These are phyloP conservation scores for Echiichthys vipera DNA, from an alignment of 2,797 vertebrate genomes.

Conservation along the genomic window DNA sequence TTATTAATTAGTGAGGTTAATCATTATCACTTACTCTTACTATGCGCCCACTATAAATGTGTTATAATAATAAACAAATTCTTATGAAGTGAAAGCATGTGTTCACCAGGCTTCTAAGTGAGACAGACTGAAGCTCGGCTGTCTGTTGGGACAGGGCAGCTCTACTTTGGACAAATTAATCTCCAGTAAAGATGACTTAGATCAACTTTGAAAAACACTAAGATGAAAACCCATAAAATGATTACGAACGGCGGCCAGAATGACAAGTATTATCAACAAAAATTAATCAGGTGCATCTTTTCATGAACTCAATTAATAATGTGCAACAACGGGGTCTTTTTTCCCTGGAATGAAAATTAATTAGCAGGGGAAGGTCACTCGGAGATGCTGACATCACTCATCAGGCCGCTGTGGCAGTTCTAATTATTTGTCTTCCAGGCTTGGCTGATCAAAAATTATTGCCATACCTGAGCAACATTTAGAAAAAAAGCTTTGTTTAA, in stretches of 20 bases:
- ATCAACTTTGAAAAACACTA: slow-evolving; percentile 96
- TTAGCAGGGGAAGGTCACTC: slow-evolving; percentile 99
- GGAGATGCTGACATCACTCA: slow-evolving; percentile 99
- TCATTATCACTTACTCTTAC: slow-evolving; percentile 33
- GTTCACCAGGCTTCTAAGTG: slow-evolving; percentile 61
- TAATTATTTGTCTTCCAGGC: slow-evolving; percentile 99
- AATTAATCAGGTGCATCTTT: slow-evolving; percentile 99
- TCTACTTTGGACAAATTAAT: slow-evolving; percentile 89
- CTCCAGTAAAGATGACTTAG: slow-evolving; percentile 92
- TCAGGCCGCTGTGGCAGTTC: slow-evolving; percentile 99
- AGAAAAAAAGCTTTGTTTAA: slow-evolving; percentile 98
- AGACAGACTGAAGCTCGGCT: slow-evolving; percentile 64
- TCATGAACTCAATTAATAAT: slow-evolving; percentile 99
- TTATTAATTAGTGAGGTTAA: slow-evolving; percentile 48
- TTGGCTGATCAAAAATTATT: slow-evolving; percentile 99
- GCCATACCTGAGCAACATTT: slow-evolving; percentile 99
- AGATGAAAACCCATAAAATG: slow-evolving; percentile 99
- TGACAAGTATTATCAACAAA: slow-evolving; percentile 99
- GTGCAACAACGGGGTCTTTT: slow-evolving; percentile 99
- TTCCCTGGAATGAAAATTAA: slow-evolving; percentile 99
- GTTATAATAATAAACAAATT: slow-evolving; percentile 37
- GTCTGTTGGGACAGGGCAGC: slow-evolving; percentile 70
- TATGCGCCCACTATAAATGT: slow-evolving; percentile 30
- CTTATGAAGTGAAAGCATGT: slow-evolving; percentile 51
- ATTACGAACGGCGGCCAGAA: slow-evolving; percentile 95